phyloP scores from a whole-genome alignment of 2,113 vertebrate genomes.

The Macaca nemestrina region DNA sequence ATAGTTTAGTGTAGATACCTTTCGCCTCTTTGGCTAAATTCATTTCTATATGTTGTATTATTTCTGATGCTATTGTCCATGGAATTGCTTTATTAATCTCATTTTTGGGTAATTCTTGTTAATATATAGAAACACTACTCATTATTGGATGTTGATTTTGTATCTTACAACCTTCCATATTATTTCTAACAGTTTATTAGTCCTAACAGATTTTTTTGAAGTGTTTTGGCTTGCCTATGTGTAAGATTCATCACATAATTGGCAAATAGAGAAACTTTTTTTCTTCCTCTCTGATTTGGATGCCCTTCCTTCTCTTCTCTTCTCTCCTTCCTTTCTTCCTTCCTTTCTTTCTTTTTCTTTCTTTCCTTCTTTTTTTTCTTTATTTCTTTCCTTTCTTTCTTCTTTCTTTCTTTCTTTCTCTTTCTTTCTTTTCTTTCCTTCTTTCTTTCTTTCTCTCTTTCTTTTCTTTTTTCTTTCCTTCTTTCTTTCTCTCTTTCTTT shows the following conservation, averaged over 20 bases:
- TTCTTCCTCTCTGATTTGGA: background rate
- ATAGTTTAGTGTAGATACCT: background rate
- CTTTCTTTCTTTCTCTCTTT: too few species aligned
- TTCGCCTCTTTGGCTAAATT: background rate
- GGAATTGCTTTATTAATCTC: background rate
- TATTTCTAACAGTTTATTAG: background rate
- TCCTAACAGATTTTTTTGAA: background rate
- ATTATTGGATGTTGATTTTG: background rate
- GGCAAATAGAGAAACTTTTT: background rate
- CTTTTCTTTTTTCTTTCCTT: fast-evolving
- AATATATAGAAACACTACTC: background rate
- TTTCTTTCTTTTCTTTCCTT: fast-evolving
- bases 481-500: too few species aligned
- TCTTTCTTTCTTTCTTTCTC: fast-evolving
- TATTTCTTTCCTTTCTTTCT: too few species aligned
- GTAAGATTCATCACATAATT: background rate
- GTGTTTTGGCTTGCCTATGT: background rate
- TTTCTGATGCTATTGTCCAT: background rate
- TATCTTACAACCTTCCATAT: background rate
- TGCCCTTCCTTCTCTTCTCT: too few species aligned
- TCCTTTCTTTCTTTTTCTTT: background rate
- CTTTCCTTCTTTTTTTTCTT: background rate
- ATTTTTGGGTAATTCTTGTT: background rate
- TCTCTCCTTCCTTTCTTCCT: too few species aligned
- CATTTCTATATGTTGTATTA: background rate